Evolutionary conservation across 37 sponge, comb jelly and placozoan species (phyloP), one percentile per base, ranked within the genome.

Genomic region (Corticium candelabrum): DNA sequence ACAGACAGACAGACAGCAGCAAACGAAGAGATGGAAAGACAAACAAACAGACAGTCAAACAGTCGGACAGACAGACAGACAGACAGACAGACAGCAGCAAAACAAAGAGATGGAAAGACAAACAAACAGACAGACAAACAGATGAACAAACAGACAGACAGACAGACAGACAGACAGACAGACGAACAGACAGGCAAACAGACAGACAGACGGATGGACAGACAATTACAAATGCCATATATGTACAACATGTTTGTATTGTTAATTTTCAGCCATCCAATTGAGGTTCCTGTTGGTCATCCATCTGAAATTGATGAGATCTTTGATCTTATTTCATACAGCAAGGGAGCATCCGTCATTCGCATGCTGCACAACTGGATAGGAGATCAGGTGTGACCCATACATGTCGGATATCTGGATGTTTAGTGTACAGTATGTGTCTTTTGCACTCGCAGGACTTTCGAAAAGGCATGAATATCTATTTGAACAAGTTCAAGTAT

Each of bases 231-330:
- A 11, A 50, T 21, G 21, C 15, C 62, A 21, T 27, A 50, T 21
- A 50, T 27, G 11, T 50, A 21, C 62, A 50, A 11, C 11, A 27
- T 50, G 62, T 50, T 27, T 50, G 21, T 21, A 21, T 50, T 50
- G 11, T 50, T 50, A 11, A 27, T 50, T 50, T 27, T 50, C 21
- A 50, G 73, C 35, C 73, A 70, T 70, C n/a, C 73, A 5, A 70
- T 70, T 70, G 70, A 88, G 85, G 92, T 91, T 0, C 77, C 84
- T 30, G 92, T 92, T 2, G 92, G 93, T 1, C 85, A 88, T 37
- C 97, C 97, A 0, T 41, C 79, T 75, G 97, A 96, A 67, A 88
- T 96, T 41, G 97, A 96, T 77, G 93, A 96, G 86, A 96, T 96
- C 32, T 96, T 96, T 85, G 97, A 96, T 83, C 69, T 86, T 39